phyloP scores from a whole-genome alignment of 2,888 invertebrate species.

The Apomyelois bistriatella region DNA sequence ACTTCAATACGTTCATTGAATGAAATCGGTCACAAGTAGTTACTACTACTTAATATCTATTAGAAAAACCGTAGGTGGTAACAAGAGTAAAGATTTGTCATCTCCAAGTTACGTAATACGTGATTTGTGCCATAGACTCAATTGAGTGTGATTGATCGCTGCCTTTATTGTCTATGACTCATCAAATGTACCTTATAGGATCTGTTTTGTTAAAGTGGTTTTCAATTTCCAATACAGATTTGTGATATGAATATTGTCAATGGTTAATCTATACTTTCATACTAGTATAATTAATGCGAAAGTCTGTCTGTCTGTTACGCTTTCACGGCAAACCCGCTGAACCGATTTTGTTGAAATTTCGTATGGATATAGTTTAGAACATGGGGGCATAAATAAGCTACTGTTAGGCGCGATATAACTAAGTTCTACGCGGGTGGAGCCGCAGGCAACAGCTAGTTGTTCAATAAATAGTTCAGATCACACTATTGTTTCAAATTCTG shows the following conservation, averaged over 20 bases:
- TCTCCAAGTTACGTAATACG: constrained; percentile 49
- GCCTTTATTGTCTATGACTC: constrained; percentile 54
- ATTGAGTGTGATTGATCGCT: constrained; percentile 68
- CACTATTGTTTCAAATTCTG: too few relatives aligned
- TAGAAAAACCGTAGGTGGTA: constrained; percentile 29
- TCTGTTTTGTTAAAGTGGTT: background rate
- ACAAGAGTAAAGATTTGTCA: constrained; percentile 45
- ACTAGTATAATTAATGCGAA: too few relatives aligned
- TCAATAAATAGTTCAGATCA: too few relatives aligned
- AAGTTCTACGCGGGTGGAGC: too few relatives aligned
- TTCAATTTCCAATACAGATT: background rate
- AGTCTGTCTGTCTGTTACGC: too few relatives aligned
- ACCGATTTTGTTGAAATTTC: too few relatives aligned
- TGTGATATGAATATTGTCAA: background rate
- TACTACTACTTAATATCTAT: constrained; percentile 13
- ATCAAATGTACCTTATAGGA: constrained; percentile 26
- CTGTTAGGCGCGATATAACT: too few relatives aligned
- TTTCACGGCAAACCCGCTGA: too few relatives aligned
- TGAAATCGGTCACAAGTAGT: background rate
- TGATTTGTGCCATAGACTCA: constrained; percentile 40
- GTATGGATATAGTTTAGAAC: too few relatives aligned
- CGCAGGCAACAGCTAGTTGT: too few relatives aligned
- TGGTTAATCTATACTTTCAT: too few relatives aligned
- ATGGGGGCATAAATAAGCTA: too few relatives aligned
- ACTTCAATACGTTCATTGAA: background rate